phyloP scores from a whole-genome alignment of 2,888 invertebrate genomes.

The Zonitis immaculata region DNA sequence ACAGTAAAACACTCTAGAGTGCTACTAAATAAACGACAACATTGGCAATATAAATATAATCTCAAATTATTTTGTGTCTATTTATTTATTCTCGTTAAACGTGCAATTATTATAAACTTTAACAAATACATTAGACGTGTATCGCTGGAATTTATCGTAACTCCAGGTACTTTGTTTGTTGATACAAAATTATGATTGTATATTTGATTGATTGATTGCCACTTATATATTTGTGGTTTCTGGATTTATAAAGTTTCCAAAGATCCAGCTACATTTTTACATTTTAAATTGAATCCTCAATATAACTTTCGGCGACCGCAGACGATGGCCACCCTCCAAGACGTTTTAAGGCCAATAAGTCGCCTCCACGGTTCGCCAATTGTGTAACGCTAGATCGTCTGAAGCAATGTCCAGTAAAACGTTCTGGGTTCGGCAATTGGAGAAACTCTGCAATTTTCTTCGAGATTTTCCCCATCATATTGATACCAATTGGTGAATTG shows the following conservation, averaged over 20 bases:
- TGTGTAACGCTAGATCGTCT: constrained; percentile 23
- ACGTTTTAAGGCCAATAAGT: constrained; percentile 22
- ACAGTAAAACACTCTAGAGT: too few species aligned
- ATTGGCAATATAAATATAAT: neutral
- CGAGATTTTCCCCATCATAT: constrained; percentile 22
- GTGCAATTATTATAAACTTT: constrained; percentile 4
- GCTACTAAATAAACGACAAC: neutral
- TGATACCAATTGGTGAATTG: constrained; percentile 22
- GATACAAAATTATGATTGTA: constrained; percentile 4
- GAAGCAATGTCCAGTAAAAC: constrained; percentile 25
- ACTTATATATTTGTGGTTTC: neutral
- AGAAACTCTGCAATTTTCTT: constrained; percentile 19
- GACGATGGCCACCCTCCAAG: constrained; percentile 26
- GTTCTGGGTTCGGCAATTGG: constrained; percentile 17
- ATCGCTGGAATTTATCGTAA: constrained; percentile 1
- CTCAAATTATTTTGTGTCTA: neutral
- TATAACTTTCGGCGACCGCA: constrained; percentile 24
- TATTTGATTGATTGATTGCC: neutral
- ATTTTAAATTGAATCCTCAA: constrained; percentile 17
- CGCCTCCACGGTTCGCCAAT: constrained; percentile 21
- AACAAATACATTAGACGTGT: neutral
- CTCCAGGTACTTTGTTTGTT: neutral
- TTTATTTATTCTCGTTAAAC: neutral
- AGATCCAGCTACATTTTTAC: constrained; percentile 2
- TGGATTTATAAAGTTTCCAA: neutral